phyloP scores from a whole-genome alignment of 2,113 vertebrate genomes.

The Anthoscopus minutus region DNA sequence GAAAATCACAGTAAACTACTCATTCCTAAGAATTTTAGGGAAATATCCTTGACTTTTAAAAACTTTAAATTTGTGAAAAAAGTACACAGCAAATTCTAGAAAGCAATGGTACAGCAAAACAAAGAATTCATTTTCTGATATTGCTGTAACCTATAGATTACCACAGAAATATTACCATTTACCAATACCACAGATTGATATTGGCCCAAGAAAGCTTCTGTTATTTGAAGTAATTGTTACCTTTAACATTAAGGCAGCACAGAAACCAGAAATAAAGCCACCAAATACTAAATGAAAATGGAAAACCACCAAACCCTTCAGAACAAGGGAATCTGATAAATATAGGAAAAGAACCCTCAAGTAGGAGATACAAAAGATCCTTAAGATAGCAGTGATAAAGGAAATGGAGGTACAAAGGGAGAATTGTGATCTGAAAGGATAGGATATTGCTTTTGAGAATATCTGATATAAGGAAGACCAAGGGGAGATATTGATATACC shows the following conservation, averaged over 20 bases:
- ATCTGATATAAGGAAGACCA: background rate
- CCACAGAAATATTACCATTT: background rate
- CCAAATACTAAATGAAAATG: background rate
- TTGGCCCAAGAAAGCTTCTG: background rate
- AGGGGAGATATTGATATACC: background rate
- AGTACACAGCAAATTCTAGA: background rate
- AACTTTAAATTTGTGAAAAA: background rate
- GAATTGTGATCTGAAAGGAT: background rate
- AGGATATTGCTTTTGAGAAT: constrained; percentile 3
- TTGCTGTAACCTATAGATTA: background rate
- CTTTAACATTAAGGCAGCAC: background rate
- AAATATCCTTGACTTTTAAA: background rate
- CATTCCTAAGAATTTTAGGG: background rate
- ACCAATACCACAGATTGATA: background rate
- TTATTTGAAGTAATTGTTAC: background rate
- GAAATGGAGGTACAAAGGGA: background rate
- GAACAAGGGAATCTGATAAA: background rate
- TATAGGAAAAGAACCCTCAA: background rate
- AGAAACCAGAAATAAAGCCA: background rate
- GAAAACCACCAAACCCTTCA: background rate
- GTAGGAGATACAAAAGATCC: background rate
- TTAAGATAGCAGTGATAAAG: background rate
- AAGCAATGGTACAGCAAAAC: background rate
- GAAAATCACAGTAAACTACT: background rate
- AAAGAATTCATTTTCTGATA: background rate